Evolutionary conservation across 2,888 invertebrate genomes (phyloP).

Genomic region (Blera fallax): DNA sequence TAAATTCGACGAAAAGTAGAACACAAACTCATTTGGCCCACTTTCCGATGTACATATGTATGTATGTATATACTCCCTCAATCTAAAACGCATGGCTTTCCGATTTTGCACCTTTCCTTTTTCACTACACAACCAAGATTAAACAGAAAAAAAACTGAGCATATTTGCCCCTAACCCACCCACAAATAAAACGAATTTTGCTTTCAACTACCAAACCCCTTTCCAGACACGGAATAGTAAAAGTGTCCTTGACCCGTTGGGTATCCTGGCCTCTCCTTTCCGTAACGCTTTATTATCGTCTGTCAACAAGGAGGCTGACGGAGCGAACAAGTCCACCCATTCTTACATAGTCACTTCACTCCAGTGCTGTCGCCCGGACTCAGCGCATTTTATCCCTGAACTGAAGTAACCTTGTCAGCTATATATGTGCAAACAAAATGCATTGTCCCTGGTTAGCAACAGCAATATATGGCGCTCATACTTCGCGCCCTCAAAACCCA

Average conservation of each 20-base stretch:
- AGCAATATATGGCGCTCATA: conserved; percentile 31
- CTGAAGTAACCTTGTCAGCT: conserved; percentile 67
- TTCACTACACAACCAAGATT: neutral
- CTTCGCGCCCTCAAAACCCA: neutral
- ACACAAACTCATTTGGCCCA: neutral
- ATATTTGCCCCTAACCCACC: neutral
- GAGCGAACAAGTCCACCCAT: conserved; percentile 11
- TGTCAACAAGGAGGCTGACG: conserved; percentile 57
- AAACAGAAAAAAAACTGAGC: neutral
- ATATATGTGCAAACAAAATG: conserved; percentile 27
- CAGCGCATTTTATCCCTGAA: conserved; percentile 64
- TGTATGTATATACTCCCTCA: neutral
- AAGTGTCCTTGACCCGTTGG: conserved; percentile 71
- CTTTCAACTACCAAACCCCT: conserved; percentile 15
- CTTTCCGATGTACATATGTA: conserved; percentile 8
- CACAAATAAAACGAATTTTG: conserved; percentile 22
- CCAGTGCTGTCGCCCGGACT: conserved; percentile 41
- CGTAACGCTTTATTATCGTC: conserved; percentile 44
- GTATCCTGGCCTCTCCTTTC: conserved; percentile 44
- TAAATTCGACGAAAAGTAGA: neutral
- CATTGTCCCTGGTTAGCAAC: conserved; percentile 66
- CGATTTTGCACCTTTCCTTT: neutral
- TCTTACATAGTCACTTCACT: neutral
- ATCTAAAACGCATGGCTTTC: neutral
- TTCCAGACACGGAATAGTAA: conserved; percentile 67